These are phyloP conservation scores for Trichonephila inaurata DNA, from an alignment of 1,140 invertebrate species.

Conservation along the genomic window DNA sequence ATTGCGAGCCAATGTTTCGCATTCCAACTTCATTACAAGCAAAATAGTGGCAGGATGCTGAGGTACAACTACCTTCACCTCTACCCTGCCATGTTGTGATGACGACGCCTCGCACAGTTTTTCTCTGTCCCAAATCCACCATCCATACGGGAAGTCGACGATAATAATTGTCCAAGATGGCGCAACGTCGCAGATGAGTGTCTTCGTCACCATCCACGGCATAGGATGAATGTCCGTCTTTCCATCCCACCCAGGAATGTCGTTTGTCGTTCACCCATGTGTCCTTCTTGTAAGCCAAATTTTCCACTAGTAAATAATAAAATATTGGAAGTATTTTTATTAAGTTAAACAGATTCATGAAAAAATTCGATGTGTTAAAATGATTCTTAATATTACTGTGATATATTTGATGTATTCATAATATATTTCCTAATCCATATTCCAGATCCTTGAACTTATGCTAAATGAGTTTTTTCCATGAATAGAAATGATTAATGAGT, in stretches of 20 bases:
- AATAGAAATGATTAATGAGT: no score
- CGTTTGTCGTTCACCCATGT: conserved; percentile 84
- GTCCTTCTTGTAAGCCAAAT: conserved; percentile 83
- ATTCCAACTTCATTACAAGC: no score
- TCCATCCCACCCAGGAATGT: conserved; percentile 82
- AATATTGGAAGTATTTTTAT: background rate
- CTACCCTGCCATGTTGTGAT: conserved; percentile 84
- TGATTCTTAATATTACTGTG: no score
- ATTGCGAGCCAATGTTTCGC: no score
- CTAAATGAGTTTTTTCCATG: no score
- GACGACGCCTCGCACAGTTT: conserved; percentile 81
- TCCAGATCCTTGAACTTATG: no score
- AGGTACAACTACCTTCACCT: conserved; percentile 81
- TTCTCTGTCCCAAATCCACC: conserved; percentile 83
- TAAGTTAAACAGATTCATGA: no score
- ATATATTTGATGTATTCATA: no score
- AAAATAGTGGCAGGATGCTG: background rate
- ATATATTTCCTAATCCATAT: no score
- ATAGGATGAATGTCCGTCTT: conserved; percentile 80
- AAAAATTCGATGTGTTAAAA: no score
- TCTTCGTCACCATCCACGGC: conserved; percentile 81
- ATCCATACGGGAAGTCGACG: conserved; percentile 84
- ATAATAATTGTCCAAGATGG: conserved; percentile 84
- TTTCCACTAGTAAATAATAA: conserved; percentile 81
- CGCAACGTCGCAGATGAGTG: conserved; percentile 81